Percentiles rank a stretch among this genome's conserved stretches.
These are phyloP conservation scores for Recurvirostra avosetta DNA, from an alignment of 2,113 vertebrate genomes.

Conservation along the genomic window DNA sequence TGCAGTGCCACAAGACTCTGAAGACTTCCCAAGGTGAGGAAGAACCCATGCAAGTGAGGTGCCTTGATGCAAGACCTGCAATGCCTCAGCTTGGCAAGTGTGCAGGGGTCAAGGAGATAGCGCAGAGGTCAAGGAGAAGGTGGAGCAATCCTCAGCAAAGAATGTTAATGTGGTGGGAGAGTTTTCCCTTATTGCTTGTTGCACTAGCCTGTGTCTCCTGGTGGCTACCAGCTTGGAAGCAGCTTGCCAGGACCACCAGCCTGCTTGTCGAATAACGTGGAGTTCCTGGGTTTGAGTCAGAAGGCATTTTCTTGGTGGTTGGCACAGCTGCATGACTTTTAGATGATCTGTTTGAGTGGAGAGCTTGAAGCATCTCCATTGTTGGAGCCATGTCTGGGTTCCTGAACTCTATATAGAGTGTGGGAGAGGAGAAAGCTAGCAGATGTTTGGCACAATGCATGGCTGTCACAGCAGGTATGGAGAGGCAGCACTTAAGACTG, in stretches of 20 bases:
- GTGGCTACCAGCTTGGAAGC: background rate
- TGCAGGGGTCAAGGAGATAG: background rate
- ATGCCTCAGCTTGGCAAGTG: background rate
- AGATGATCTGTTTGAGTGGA: background rate
- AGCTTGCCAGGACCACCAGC: background rate
- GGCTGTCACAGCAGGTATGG: background rate
- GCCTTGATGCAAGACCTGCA: background rate
- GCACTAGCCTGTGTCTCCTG: background rate
- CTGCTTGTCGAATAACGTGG: background rate
- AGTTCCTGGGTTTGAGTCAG: background rate
- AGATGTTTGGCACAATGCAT: background rate
- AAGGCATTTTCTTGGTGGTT: background rate
- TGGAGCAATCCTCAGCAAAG: background rate
- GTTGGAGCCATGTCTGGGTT: rapidly evolving
- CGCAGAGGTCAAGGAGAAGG: background rate
- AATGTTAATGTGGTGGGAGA: background rate
- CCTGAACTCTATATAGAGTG: background rate
- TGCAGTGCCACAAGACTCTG: background rate
- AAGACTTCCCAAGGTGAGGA: background rate
- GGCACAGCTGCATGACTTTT: background rate
- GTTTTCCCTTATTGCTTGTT: background rate
- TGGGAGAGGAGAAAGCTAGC: background rate
- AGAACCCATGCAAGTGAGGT: background rate
- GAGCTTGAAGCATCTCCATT: background rate
- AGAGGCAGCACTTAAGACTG: background rate